Base-by-base conservation (phyloP, 2,888 invertebrate genomes). In the Ormyrus thymus region DNA sequence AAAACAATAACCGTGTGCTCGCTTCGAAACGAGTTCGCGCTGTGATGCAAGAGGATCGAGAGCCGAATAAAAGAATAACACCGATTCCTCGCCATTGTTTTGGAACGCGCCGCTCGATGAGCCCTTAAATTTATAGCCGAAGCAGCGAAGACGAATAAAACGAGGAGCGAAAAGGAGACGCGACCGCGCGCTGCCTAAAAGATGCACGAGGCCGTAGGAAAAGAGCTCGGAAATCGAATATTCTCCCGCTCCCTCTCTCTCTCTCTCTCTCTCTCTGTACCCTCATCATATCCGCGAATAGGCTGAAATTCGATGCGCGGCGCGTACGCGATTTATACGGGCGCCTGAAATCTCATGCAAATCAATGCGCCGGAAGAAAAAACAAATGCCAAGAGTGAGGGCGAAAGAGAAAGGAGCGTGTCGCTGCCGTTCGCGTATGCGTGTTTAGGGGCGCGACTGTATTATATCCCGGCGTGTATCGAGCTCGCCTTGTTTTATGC, bases 261-360 rank as follows among this genome's bases (percentile, higher is more conserved):
- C 29, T 29, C 29, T 29, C 29, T 29, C 29, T 29, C 29, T 29
- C 29, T 29, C 29, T 29, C 29, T 29, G 29, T 29, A 29, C 29
- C 29, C 29, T 61, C 68, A n/a, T 15, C 51, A 59, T 56, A 1
- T 13, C 43, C 46, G 68, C 59, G 56, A 62, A 76, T 64, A 58
- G 66, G 50, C 29, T 29, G 29, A 29, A 29, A 29, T 29, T 29
- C 29, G 29, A 29, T 2, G 29, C 29, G 29, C 56, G 50, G 51
- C 45, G 78, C 62, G 76, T 78, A 76, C 76, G 79, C 82, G 84
- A 87, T 86, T 87, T 86, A 85, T 84, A 86, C 85, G 86, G 82
- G 83, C 84, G 84, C 84, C 86, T 84, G 84, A 85, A 86, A 86
- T 86, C 84, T 85, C 84, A 88, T 88, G 87, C 87, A 88, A 88